Percentiles rank a stretch among this genome's conserved stretches.
These are phyloP conservation scores for Heteromurus nitidus DNA, from an alignment of 2,888 invertebrate species.

Conservation along the genomic window DNA sequence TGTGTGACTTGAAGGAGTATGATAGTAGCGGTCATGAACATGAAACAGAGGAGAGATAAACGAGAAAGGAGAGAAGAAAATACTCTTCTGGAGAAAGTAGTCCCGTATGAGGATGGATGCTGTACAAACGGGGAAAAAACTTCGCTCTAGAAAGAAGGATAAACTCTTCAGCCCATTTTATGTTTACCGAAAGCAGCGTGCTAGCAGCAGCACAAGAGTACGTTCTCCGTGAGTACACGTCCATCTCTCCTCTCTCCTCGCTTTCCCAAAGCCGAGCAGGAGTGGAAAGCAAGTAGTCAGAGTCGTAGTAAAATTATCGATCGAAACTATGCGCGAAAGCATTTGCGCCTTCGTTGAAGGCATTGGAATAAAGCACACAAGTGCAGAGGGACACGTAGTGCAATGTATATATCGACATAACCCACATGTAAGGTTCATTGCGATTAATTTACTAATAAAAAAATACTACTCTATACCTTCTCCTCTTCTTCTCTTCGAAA, in stretches of 20 bases:
- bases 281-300: conserved; percentile 33
- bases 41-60: background rate
- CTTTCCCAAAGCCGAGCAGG: conserved; percentile 8
- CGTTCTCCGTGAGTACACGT: background rate
- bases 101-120: background rate
- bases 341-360: conserved; percentile 53
- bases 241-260: background rate
- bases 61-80: conserved; percentile 3
- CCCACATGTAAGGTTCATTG: conserved; percentile 52
- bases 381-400: conserved; percentile 3
- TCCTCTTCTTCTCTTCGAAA: too few relatives aligned
- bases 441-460: conserved; percentile 50
- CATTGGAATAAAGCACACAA: conserved; percentile 13
- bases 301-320: conserved; percentile 66
- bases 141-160: too few relatives aligned
- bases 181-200: background rate
- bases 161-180: too few relatives aligned
- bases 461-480: conserved; percentile 2
- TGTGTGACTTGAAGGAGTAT: too few relatives aligned
- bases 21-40: too few relatives aligned
- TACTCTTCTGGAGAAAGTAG: background rate
- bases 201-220: background rate
- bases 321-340: conserved; percentile 59
- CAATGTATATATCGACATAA: conserved; percentile 25
- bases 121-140: background rate